Conservation (phyloP, 2,888 invertebrate species). For the Hyposoter didymator region DNA sequence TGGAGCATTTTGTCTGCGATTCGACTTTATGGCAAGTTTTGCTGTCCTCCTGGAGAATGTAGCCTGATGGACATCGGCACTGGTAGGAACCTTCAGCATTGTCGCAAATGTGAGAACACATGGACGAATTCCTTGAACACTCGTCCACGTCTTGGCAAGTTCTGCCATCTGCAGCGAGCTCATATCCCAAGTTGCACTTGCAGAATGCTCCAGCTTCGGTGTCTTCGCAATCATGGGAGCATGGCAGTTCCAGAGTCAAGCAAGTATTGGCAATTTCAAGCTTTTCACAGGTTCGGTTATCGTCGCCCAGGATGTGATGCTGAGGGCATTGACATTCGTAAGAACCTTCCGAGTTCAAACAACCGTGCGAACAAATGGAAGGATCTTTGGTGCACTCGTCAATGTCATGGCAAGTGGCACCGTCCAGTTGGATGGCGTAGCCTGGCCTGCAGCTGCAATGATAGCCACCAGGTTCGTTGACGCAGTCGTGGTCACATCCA, state of each 20-base stretch:
- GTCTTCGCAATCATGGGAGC: constrained; percentile 79
- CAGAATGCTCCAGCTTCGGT: constrained; percentile 83
- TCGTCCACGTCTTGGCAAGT: constrained; percentile 83
- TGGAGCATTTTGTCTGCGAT: constrained; percentile 75
- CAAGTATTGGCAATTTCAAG: constrained; percentile 76
- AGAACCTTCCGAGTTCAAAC: constrained; percentile 77
- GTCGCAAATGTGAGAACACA: constrained; percentile 85
- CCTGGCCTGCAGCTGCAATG: constrained; percentile 83
- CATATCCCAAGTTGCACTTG: constrained; percentile 85
- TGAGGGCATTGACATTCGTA: constrained; percentile 85
- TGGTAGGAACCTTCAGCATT: constrained; percentile 85
- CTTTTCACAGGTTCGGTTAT: constrained; percentile 74
- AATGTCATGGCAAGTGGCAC: constrained; percentile 77
- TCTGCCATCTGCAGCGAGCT: constrained; percentile 81
- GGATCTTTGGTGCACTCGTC: constrained; percentile 79
- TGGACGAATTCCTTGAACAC: constrained; percentile 73
- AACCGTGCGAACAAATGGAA: constrained; percentile 77
- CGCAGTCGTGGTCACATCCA: constrained; percentile 85
- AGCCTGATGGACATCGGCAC: constrained; percentile 82
- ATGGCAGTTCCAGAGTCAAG: constrained; percentile 67
- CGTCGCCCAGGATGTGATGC: constrained; percentile 80
- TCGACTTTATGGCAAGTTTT: constrained; percentile 81
- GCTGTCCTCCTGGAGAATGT: constrained; percentile 77
- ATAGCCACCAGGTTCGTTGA: constrained; percentile 83
- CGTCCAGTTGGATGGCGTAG: constrained; percentile 79